Percentiles rank a stretch among this genome's conserved stretches.
Conservation (phyloP, 2,888 invertebrate species). For the Apamea anceps region DNA sequence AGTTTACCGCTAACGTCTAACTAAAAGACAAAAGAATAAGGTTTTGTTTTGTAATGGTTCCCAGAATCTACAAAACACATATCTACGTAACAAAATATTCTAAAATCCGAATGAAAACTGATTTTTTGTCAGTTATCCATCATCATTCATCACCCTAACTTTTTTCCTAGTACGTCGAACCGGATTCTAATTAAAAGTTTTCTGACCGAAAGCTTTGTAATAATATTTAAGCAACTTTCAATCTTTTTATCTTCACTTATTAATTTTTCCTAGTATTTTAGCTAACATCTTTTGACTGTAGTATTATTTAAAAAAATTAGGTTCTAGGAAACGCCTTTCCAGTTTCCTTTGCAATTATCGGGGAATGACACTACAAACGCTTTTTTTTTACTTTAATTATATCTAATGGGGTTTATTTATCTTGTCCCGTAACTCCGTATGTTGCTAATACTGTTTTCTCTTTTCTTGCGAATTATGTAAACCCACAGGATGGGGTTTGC, state of each 20-base stretch:
- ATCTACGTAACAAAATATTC: not conserved
- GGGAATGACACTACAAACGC: not conserved
- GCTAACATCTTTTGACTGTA: not conserved
- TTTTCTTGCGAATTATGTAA: conserved; percentile 3
- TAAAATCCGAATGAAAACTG: not conserved
- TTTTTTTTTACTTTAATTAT: not conserved
- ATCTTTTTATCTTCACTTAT: not conserved
- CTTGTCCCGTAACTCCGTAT: not conserved
- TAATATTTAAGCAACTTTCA: not conserved
- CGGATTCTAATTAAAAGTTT: not conserved
- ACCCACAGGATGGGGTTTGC: not conserved
- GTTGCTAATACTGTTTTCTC: not conserved
- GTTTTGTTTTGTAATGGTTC: not conserved
- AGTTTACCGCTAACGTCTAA: not conserved
- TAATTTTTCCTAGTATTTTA: not conserved
- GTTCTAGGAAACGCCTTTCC: not conserved
- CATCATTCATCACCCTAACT: conserved; percentile 7
- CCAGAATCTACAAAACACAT: too few relatives aligned
- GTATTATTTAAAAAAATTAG: not conserved
- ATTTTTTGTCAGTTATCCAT: not conserved
- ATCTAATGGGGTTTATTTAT: conserved; percentile 13
- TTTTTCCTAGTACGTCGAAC: not conserved
- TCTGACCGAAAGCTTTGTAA: not conserved
- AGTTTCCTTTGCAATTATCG: not conserved
- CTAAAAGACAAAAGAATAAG: not conserved